These are phyloP conservation scores for Thalassoma bifasciatum DNA, from an alignment of 2,113 vertebrate genomes.

Conservation along the genomic window DNA sequence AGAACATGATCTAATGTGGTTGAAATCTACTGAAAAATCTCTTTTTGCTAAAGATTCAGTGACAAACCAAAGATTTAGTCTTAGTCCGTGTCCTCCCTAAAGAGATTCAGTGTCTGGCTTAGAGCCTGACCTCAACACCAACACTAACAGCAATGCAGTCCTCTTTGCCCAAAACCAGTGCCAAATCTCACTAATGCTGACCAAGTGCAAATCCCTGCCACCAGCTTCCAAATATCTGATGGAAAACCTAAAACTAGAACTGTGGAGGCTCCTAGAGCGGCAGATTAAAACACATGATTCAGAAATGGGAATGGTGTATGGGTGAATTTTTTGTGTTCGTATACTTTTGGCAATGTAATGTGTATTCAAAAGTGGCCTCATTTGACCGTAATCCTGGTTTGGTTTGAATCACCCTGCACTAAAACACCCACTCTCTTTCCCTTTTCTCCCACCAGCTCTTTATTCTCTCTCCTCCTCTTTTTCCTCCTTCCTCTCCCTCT, in stretches of 20 bases:
- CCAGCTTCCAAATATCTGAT: conserved; percentile 1
- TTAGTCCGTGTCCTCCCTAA: background rate
- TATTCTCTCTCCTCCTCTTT: conserved; percentile 29
- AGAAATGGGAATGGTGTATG: background rate
- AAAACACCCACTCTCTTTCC: conserved; percentile 39
- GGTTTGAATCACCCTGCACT: conserved; percentile 40
- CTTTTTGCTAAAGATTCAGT: background rate
- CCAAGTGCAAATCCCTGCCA: conserved; percentile 11
- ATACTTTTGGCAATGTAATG: conserved; percentile 28
- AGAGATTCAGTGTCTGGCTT: background rate
- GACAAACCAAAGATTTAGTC: background rate
- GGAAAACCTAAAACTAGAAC: background rate
- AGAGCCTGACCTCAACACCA: background rate
- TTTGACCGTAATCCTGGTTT: conserved; percentile 40
- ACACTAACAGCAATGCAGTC: background rate
- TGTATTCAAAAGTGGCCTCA: conserved; percentile 33
- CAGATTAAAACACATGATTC: background rate
- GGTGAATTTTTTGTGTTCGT: background rate
- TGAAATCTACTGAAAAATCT: background rate
- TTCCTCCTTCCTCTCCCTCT: conserved; percentile 15
- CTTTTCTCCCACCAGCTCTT: conserved; percentile 47
- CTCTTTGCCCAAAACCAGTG: background rate
- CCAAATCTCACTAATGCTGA: conserved; percentile 23
- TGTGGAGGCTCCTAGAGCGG: background rate
- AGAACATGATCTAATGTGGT: background rate